These are phyloP conservation scores for Lasioglossum leucozonium DNA, from an alignment of 2,888 invertebrate genomes.

Conservation along the genomic window DNA sequence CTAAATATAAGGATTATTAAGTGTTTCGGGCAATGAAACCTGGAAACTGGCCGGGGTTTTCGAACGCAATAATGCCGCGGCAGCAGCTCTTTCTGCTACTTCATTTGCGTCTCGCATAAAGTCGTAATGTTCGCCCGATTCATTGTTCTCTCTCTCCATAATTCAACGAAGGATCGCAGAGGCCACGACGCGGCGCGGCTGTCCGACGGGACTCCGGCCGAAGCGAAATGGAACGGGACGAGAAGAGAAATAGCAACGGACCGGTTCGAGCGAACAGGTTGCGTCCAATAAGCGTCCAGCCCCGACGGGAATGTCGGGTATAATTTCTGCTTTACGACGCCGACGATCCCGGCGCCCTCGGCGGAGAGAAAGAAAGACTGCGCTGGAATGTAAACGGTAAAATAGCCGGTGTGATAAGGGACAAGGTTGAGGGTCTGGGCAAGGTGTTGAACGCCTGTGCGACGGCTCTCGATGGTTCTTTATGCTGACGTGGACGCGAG, in stretches of 20 bases:
- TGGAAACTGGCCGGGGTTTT: background rate
- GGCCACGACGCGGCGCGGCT: too few relatives aligned
- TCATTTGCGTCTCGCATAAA: conserved; percentile 44
- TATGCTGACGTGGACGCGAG: background rate
- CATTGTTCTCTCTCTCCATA: conserved; percentile 15
- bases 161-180: conserved; percentile 32
- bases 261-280: conserved; percentile 31
- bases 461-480: background rate
- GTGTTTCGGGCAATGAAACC: too few relatives aligned
- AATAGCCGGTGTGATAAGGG: background rate
- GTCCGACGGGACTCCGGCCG: background rate
- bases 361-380: background rate
- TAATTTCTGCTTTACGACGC: conserved; percentile 40
- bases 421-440: background rate
- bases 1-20: too few relatives aligned
- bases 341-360: background rate
- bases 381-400: conserved; percentile 1
- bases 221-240: background rate
- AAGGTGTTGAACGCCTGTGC: background rate
- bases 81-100: background rate
- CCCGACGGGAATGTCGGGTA: conserved; percentile 21
- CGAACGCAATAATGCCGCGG: background rate
- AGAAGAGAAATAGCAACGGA: conserved; percentile 23
- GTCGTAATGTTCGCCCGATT: conserved; percentile 24
- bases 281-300: conserved; percentile 29